Evolutionary conservation across 2,113 vertebrate genomes (phyloP).

Genomic region (Stigmatopora nigra): DNA sequence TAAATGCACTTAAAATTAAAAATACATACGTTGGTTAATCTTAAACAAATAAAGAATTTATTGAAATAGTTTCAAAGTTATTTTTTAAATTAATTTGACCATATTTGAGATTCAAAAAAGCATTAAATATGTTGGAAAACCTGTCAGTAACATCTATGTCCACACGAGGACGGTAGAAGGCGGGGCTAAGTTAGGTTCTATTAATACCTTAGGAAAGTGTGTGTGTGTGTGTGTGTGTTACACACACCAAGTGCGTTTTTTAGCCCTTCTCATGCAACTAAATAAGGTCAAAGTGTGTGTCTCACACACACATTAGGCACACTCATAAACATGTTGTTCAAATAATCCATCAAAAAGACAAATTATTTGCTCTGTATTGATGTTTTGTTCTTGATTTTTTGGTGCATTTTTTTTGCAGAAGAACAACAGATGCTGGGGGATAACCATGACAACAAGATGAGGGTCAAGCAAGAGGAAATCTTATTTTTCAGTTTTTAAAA

Average conservation of each 20-base stretch:
- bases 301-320: not conserved
- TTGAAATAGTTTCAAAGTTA: too few species aligned
- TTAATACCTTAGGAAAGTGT: slow-evolving; percentile 31
- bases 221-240: slow-evolving; percentile 5
- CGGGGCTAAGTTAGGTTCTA: slow-evolving; percentile 47
- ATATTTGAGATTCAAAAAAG: not conserved
- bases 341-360: not conserved
- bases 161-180: slow-evolving; percentile 55
- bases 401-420: not conserved
- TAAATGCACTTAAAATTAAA: too few species aligned
- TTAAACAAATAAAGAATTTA: too few species aligned
- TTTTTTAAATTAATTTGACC: not conserved
- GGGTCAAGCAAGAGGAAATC: not conserved
- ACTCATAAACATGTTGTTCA: not conserved
- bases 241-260: slow-evolving; percentile 30
- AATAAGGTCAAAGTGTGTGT: slow-evolving; percentile 2
- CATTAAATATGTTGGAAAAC: not conserved
- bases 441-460: not conserved
- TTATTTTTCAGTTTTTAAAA: not conserved
- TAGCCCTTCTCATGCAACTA: slow-evolving; percentile 37
- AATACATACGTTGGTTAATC: too few species aligned
- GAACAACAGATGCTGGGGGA: not conserved
- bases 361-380: not conserved
- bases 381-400: not conserved
- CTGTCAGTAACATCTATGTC: slow-evolving; percentile 20